phyloP scores from a whole-genome alignment of 2,888 invertebrate species.

The Pollenia labialis region DNA sequence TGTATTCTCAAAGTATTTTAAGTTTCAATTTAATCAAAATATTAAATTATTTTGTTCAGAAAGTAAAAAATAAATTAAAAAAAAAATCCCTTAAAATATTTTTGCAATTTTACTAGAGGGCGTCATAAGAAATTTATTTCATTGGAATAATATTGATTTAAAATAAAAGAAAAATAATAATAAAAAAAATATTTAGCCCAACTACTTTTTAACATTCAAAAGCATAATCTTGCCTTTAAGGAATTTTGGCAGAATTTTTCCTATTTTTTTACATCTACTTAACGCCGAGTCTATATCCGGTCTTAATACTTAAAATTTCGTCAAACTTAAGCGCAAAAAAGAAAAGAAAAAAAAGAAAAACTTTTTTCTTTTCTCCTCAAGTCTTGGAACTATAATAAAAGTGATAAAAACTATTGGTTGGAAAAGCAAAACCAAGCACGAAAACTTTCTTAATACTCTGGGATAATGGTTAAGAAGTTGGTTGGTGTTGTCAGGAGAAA shows the following conservation, averaged over 20 bases:
- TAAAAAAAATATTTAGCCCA: conserved; percentile 49
- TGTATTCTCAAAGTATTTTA: neutral
- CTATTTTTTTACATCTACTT: conserved; percentile 3
- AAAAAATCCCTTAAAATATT: conserved; percentile 14
- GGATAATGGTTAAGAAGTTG: conserved; percentile 32
- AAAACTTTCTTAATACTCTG: conserved; percentile 56
- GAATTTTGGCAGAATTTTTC: conserved; percentile 28
- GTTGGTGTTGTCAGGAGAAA: conserved; percentile 44
- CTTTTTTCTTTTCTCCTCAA: conserved; percentile 11
- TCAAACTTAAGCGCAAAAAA: conserved; percentile 22
- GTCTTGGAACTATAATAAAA: conserved; percentile 11
- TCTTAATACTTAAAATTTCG: conserved; percentile 54
- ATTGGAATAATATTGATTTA: conserved; percentile 65
- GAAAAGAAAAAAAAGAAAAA: neutral
- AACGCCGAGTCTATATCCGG: conserved; percentile 53
- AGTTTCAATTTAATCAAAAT: neutral
- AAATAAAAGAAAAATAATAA: conserved; percentile 10
- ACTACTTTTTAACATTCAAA: conserved; percentile 64
- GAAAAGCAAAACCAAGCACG: conserved; percentile 31
- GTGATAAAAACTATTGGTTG: conserved; percentile 33
- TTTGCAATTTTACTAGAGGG: conserved; percentile 26
- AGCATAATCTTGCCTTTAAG: conserved; percentile 65
- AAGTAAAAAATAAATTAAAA: neutral
- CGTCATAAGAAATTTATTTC: conserved; percentile 48
- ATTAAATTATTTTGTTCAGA: conserved; percentile 1